Evolutionary conservation across 2,797 vertebrate species (phyloP), one percentile per base, ranked within the genome.

Genomic region (Alauda arvensis): DNA sequence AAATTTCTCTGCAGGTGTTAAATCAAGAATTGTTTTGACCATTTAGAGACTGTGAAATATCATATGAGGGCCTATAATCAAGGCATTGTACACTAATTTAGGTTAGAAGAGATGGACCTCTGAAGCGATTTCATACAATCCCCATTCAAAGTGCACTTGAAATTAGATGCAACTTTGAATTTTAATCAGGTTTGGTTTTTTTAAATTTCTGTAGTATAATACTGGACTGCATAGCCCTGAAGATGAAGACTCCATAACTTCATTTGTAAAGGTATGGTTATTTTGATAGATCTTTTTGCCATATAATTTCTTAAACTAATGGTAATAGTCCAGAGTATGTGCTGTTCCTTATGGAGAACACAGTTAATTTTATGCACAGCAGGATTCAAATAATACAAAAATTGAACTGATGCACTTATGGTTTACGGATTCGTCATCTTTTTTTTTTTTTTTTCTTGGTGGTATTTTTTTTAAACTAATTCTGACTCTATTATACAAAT

Each of bases 341-440:
- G 93, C 93, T 94, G 93, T 93, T 95, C 87, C 77, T 94, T 95
- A 90, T 91, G 94, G 93, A 93, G 92, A 95, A 93, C 89, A 82
- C 92, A 95, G 91, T 85, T 91, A 87, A 89, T 87, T 34, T 78
- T 63, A 90, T 81, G 80, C 89, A 90, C 87, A 89, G 85, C 71
- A 65, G 85, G 83, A 85, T 92, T 85, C 57, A 87, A 89, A 79
- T 85, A 78, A 85, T 82, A 82, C 40, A 71, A 74, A 90, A 93
- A 82, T 80, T 63, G 72, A 77, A 89, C 68, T 37, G 74, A 85
- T 63, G 37, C 3, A 2, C 28, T 46, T 90, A 62, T 18, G 33
- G 21, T 45, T 85, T 76, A 72, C 53, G 89, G n/a, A 85, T 21
- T 87, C 20, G 10, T 37, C 37, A 37, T 37, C 34, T 37, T 37